Percentiles rank a stretch among this genome's conserved stretches.
These are phyloP conservation scores for Scartelaos histophorus DNA, from an alignment of 2,113 vertebrate genomes.

Conservation along the genomic window DNA sequence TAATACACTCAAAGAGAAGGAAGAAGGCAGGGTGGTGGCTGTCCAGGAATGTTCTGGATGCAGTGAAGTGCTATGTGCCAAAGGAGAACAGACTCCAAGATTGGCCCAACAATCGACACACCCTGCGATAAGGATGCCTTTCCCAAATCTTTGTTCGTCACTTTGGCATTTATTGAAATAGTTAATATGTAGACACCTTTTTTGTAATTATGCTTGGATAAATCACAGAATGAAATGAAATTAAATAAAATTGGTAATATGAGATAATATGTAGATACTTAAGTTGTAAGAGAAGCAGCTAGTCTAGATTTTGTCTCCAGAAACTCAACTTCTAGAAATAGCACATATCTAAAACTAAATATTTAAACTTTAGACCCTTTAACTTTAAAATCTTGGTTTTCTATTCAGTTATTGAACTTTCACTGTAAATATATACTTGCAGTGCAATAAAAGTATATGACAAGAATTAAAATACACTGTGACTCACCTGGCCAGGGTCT, in stretches of 20 bases:
- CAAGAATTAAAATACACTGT: not conserved
- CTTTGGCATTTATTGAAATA: conserved; percentile 8
- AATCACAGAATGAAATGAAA: not conserved
- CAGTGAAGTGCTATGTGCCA: conserved; percentile 39
- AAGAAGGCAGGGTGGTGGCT: conserved; percentile 36
- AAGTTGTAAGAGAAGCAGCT: too few relatives aligned
- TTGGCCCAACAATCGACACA: conserved; percentile 25
- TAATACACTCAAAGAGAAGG: conserved; percentile 10
- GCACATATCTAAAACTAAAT: not conserved
- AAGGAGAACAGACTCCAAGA: conserved; percentile 44
- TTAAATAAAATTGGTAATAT: too few relatives aligned
- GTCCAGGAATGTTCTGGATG: conserved; percentile 50
- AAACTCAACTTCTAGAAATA: not conserved
- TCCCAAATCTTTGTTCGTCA: conserved; percentile 10
- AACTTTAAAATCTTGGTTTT: not conserved
- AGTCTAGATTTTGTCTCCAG: too few relatives aligned
- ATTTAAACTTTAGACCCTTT: not conserved
- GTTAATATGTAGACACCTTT: conserved; percentile 2
- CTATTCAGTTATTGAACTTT: not conserved
- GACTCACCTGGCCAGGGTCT: conserved; percentile 73
- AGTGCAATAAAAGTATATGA: not conserved
- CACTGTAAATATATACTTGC: not conserved
- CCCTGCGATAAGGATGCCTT: conserved; percentile 27
- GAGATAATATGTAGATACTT: not conserved
- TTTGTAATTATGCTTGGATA: not conserved